phyloP scores from a whole-genome alignment of 2,888 invertebrate genomes.

The Colostygia pectinataria region DNA sequence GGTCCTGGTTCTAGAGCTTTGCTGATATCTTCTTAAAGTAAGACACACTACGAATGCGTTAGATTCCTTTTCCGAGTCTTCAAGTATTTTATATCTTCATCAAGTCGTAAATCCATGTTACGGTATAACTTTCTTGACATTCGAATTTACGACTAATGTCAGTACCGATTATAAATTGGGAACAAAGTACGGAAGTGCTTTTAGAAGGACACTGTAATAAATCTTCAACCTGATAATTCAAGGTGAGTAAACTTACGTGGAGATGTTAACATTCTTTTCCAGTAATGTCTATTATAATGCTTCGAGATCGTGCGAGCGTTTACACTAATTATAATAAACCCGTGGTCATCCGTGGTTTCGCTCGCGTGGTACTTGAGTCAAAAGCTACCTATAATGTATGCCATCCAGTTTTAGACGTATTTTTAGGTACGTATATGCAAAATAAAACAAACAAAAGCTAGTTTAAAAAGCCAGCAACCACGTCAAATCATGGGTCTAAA shows the following conservation, averaged over 20 bases:
- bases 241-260: not conserved
- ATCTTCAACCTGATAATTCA: conserved; percentile 7
- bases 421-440: too few species aligned
- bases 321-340: too few species aligned
- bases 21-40: too few species aligned
- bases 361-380: too few species aligned
- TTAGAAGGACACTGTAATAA: conserved; percentile 1
- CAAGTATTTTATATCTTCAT: not conserved
- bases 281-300: not conserved
- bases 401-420: too few species aligned
- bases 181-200: not conserved
- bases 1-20: too few species aligned
- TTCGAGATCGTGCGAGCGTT: too few species aligned
- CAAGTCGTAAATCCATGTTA: conserved; percentile 18
- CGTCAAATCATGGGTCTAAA: too few species aligned
- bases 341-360: too few species aligned
- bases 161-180: conserved; percentile 9
- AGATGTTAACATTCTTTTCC: conserved; percentile 2
- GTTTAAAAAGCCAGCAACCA: too few species aligned
- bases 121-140: conserved; percentile 7
- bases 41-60: too few species aligned
- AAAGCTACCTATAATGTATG: too few species aligned
- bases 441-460: not conserved
- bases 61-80: not conserved
- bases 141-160: conserved; percentile 7